Base-by-base conservation (phyloP, 2,113 vertebrate genomes). In the Melanerpes formicivorus region DNA sequence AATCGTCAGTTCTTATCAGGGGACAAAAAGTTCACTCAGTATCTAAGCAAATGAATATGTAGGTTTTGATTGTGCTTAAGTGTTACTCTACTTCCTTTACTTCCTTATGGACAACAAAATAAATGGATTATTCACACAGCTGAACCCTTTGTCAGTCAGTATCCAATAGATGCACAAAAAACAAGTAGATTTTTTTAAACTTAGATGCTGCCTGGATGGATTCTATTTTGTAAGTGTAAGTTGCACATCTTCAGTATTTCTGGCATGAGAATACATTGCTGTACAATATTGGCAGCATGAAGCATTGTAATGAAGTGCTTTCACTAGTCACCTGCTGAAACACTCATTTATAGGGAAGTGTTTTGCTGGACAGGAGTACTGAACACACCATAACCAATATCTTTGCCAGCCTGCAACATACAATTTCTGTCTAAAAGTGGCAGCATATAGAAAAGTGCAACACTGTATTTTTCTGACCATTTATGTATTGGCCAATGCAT, bases 391-490 rank as follows among this genome's bases (percentile, higher is more conserved):
- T 59, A 70, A 63, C 76, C 70, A 75, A 34, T 88, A 65, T 82
- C 46, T 93, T 94, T 97, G 67, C 75, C 58, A 90, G 92, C 54
- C 67, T 93, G 88, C 96, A 96, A 84, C 82, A 69, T 66, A 64
- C 76, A 6, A 26, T 87, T 91, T 60, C 71, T 76, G 91, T 63
- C 74, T 88, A 83, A 93, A 95, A 95, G 81, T 80, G 88, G 80
- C 62, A 81, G 54, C 77, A 40, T 65, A 21, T 9, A 42, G 80
- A 81, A 85, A 63, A 71, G 22, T 15, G 32, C n/a, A 27, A 6
- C 76, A 62, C 93, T 93, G 18, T 32, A 32, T 93, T 92, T 44
- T 90, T 65, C 3, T 27, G 2, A 18, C 54, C 27, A 14, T 55
- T 95, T 94, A 37, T 75, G 25, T 71, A 9, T 80, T 65, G 18